Percentiles rank a stretch among this genome's conserved stretches.
phyloP scores from a whole-genome alignment of 2,888 invertebrate genomes.

The Ganaspis brasiliensis region DNA sequence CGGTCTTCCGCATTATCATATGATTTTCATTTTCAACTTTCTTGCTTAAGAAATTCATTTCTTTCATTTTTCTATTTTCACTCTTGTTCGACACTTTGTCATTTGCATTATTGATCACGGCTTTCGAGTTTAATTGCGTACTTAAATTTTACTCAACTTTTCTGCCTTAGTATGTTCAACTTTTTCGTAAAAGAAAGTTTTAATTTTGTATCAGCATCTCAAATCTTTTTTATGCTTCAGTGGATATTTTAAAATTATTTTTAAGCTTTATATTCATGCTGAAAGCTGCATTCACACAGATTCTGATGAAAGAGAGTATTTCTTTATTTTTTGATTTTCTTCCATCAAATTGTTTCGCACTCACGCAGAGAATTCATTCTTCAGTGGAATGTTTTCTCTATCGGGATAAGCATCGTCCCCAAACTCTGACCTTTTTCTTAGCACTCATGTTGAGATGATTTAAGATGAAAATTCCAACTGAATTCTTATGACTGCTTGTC shows the following conservation, averaged over 20 bases:
- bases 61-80: conserved; percentile 33
- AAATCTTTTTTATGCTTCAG: too few relatives aligned
- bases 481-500: not conserved
- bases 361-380: conserved; percentile 27
- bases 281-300: not conserved
- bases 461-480: not conserved
- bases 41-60: conserved; percentile 33
- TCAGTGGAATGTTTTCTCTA: not conserved
- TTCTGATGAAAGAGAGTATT: not conserved
- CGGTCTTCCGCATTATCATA: conserved; percentile 1
- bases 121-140: conserved; percentile 22
- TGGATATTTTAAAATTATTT: too few relatives aligned
- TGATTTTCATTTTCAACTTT: conserved; percentile 36
- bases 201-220: too few relatives aligned
- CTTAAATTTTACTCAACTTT: not conserved
- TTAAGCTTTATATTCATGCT: too few relatives aligned
- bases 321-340: not conserved
- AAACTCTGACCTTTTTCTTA: not conserved
- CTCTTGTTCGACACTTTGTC: conserved; percentile 27
- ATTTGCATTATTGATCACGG: not conserved
- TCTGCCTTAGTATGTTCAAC: too few relatives aligned
- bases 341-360: not conserved
- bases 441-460: not conserved
- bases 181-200: too few relatives aligned
- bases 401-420: conserved; percentile 5